Conservation (phyloP, 2,888 invertebrate genomes). For the Pachycephus smyrnensis region DNA sequence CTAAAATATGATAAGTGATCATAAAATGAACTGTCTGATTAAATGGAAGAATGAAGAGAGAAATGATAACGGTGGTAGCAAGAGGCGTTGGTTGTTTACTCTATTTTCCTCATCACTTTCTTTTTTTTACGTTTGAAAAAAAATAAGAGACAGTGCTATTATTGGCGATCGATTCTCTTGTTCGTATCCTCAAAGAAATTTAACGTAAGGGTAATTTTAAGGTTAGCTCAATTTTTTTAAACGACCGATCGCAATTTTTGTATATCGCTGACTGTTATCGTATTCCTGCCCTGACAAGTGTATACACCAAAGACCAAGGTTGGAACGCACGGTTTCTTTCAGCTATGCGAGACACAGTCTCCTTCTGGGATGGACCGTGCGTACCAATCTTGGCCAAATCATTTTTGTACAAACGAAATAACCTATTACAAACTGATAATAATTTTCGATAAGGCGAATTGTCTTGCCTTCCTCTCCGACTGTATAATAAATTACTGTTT, state of each 20-base stretch:
- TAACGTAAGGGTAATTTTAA: conserved; percentile 50
- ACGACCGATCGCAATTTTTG: conserved; percentile 49
- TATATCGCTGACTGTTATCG: conserved; percentile 53
- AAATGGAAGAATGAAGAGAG: neutral
- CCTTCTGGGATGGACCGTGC: conserved; percentile 12
- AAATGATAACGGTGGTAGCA: neutral
- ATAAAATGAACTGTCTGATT: neutral
- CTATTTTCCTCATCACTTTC: neutral
- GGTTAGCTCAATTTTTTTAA: conserved; percentile 59
- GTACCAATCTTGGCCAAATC: conserved; percentile 40
- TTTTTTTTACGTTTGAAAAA: neutral
- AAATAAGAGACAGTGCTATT: neutral
- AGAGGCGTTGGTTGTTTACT: neutral
- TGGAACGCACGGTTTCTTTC: conserved; percentile 14
- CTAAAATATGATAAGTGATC: neutral
- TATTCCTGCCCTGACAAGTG: conserved; percentile 43
- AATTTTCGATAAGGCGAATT: conserved; percentile 39
- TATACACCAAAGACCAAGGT: conserved; percentile 35
- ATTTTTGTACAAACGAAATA: conserved; percentile 53
- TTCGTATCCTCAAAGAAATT: conserved; percentile 32
- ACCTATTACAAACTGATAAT: conserved; percentile 30
- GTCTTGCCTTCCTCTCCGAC: conserved; percentile 38
- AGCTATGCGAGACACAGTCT: neutral
- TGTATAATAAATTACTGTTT: conserved; percentile 46
- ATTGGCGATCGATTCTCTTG: conserved; percentile 29